Base-by-base conservation (phyloP, 23 tunicate genomes). In the Diplosoma virens region DNA sequence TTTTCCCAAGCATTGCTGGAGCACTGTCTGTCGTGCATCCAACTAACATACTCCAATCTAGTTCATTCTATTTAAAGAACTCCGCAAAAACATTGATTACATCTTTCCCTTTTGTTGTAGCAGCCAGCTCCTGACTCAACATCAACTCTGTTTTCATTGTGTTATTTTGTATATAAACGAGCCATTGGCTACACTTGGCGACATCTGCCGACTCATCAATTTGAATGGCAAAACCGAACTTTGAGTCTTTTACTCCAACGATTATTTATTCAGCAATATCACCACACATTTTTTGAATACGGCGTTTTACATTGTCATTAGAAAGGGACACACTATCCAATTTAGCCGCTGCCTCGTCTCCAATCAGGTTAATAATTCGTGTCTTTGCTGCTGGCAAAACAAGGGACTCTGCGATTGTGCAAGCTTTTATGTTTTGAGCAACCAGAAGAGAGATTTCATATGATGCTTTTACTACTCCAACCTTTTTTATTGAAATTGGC, bases 371-470 rank as follows among this genome's bases (percentile, higher is more conserved):
- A 30, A 25, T 81, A n/a, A 81, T 80, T 67, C 58, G 33, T 41
- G 31, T 73, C 71, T 81, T 73, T 72, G 86, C 86, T 65, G 84
- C 84, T 47, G 84, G 78, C 84, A 80, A 50, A 50, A 80, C 58
- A 77, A 83, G 88, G 67, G 88, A 83, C 83, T 83, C 88, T 47
- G 76, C 88, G 48, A 77, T 83, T 22, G 87, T 82, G 55, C 59
- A 82, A 75, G 82, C 87, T 56, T 76, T 82, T 73, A 82, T 58
- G 83, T 56, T 77, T 41, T 82, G 35, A 76, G 87, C 87, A 14
- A 82, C 82, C 82, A 76, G 81, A 63, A 82, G 87, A 76, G 82
- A 58, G 87, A 82, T 82, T 82, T 82, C 82, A 82, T 82, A 75
- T 55, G 87, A 82, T 82, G 82, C 88, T 66, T 78, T 68, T 33